Conservation (phyloP, 1,140 invertebrate species). For the Sitobion miscanthi region DNA sequence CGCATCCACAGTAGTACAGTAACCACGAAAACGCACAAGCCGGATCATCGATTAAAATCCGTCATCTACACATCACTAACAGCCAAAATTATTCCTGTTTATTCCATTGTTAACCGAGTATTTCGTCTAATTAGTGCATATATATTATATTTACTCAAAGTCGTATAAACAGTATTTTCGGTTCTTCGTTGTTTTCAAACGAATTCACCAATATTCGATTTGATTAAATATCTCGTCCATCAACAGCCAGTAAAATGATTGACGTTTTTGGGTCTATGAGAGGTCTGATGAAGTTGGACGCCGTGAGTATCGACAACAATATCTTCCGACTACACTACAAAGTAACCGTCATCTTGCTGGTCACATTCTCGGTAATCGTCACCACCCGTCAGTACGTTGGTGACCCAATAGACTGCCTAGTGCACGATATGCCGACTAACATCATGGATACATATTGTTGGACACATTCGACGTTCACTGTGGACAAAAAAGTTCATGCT, state of each 20-base stretch:
- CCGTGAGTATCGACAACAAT: conserved; percentile 92
- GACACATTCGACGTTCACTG: conserved; percentile 78
- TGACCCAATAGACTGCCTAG: conserved; percentile 92
- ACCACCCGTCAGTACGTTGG: conserved; percentile 94
- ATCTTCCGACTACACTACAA: conserved; percentile 93
- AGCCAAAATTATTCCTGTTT: too few relatives aligned
- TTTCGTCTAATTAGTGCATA: too few relatives aligned
- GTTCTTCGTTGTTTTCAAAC: neutral
- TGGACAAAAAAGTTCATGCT: conserved; percentile 60
- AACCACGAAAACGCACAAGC: too few relatives aligned
- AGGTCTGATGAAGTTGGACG: conserved; percentile 87
- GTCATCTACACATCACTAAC: neutral
- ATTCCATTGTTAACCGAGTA: too few relatives aligned
- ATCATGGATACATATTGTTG: conserved; percentile 78
- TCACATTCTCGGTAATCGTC: conserved; percentile 88
- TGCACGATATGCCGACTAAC: conserved; percentile 65
- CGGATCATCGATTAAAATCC: too few relatives aligned
- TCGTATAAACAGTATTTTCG: neutral
- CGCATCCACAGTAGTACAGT: neutral
- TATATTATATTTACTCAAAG: neutral
- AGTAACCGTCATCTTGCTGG: conserved; percentile 87
- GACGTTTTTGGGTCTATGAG: conserved; percentile 75
- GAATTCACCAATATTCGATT: neutral
- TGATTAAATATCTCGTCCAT: neutral
- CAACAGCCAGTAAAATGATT: conserved; percentile 67